Base-by-base conservation (phyloP, 2,797 vertebrate species). In the Staurois parvus region DNA sequence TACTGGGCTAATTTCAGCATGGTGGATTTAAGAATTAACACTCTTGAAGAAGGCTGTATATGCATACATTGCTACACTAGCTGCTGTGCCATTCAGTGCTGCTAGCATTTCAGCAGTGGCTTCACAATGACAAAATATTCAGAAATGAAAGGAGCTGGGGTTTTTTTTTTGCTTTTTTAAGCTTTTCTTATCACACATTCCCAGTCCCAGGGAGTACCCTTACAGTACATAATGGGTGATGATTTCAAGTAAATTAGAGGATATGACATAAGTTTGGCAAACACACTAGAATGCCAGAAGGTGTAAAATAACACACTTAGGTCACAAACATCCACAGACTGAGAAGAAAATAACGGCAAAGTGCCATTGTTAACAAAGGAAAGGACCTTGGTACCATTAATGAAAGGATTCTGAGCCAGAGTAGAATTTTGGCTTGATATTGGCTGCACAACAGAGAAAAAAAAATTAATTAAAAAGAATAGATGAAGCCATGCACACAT, bases 231-330 rank as follows among this genome's bases (percentile, higher is more conserved):
- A 79, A 67, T 45, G 19, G 37, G 64, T 17, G 76, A 67, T 67
- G 4, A 67, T 68, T 67, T 67, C 40, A 45, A 64, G 17, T 48
- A 68, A 30, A 40, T 79, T 67, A 11, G 64, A 79, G 76, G 64
- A 79, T 66, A 68, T 79, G 37, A 68, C 76, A 79, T 45, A 40
- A 79, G 76, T 19, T 68, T 79, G 76, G 64, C 76, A 79, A 79
- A 21, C 32, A 29, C 62, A 79, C 19, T 45, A 45, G 37, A 79
- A 4, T 19, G 11, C 45, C 1, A 79, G 59, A 68, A 68, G 62
- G 76, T 79, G 76, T 79, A 79, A 68, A 79, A 67, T 26, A 4
- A 10, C 6, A 68, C 62, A 79, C 45, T 52, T 59, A 32, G 29
- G 73, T 9, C 45, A 76, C 48, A 76, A 32, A 59, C 74, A 76